Evolutionary conservation across 2,113 vertebrate genomes (phyloP).

Genomic region (Psittacula cyanocephala): DNA sequence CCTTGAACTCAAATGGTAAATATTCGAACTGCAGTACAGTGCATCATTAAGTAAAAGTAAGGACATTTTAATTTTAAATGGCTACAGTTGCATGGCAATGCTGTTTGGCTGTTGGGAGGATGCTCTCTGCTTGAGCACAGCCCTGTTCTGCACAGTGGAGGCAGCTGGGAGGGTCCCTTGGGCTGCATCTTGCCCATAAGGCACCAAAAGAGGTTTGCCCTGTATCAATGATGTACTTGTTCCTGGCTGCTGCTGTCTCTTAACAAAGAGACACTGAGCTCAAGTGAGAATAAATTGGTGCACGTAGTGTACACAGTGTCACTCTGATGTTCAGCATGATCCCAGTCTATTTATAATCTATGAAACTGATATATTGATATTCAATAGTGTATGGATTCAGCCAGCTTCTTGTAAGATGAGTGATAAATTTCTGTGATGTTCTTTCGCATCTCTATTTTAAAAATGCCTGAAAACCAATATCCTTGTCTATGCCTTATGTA

Average conservation of each 20-base stretch:
- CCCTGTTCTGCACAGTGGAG: rapidly evolving
- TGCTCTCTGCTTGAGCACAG: neutral
- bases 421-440: neutral
- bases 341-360: neutral
- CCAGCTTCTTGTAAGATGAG: neutral
- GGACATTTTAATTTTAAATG: neutral
- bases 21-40: neutral
- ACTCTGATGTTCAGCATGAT: neutral
- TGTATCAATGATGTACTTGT: neutral
- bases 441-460: neutral
- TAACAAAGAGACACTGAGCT: neutral
- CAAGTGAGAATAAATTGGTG: neutral
- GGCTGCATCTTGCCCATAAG: neutral
- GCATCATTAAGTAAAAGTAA: constrained; percentile 25
- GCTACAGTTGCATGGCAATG: neutral
- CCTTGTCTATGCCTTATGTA: neutral
- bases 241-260: neutral
- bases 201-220: neutral
- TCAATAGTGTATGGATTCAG: neutral
- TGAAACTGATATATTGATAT: constrained; percentile 8
- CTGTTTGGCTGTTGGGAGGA: neutral
- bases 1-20: neutral
- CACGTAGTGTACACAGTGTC: neutral
- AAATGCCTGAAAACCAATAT: neutral
- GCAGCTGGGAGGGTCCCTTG: neutral